A percentile compares a stretch with the other conserved stretches of the same genome.
Evolutionary conservation across 2,797 vertebrate species (phyloP).

Genomic region (Gymnothorax javanicus): DNA sequence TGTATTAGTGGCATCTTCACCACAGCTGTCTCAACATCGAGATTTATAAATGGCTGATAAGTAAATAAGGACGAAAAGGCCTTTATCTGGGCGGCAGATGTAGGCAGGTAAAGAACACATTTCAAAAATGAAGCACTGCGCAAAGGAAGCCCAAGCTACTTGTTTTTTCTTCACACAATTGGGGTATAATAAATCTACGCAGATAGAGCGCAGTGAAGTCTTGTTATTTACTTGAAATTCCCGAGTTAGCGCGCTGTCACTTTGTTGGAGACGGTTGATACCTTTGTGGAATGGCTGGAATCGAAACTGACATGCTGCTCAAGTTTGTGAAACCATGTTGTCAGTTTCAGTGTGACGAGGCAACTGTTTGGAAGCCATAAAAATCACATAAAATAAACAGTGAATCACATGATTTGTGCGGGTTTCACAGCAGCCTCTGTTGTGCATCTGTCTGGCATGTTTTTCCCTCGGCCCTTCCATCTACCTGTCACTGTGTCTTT

Average conservation of each 20-base stretch:
- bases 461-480: neutral
- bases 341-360: neutral
- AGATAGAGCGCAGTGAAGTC: neutral
- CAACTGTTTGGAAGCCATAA: neutral
- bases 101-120: neutral
- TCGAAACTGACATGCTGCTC: neutral
- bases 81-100: neutral
- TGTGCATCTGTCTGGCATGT: neutral
- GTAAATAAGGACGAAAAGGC: neutral
- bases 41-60: neutral
- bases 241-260: neutral
- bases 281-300: neutral
- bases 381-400: neutral
- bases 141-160: neutral
- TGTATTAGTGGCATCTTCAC: neutral
- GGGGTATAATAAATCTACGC: neutral
- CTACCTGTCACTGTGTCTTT: neutral
- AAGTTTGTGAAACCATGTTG: neutral
- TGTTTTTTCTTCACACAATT: neutral
- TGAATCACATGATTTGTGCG: neutral
- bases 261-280: neutral
- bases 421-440: neutral
- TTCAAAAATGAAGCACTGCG: neutral
- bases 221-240: neutral
- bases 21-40: neutral